Conservation (phyloP, 2,113 vertebrate genomes). For the Muntiacus reevesi region DNA sequence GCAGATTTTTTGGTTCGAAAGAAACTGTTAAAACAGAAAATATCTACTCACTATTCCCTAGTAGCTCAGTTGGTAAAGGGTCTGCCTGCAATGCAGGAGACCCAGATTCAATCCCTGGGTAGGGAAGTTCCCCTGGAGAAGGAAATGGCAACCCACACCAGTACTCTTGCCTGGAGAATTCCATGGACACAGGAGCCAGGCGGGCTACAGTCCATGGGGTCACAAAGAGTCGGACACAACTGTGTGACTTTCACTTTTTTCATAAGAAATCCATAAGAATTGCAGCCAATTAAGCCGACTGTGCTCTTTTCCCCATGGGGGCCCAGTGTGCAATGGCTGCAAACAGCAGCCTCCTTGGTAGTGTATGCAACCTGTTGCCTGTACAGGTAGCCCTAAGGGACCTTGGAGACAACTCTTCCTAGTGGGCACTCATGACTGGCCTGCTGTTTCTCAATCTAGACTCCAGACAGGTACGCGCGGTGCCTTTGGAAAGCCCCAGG, state of each 20-base stretch:
- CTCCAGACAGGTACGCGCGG: too few relatives aligned
- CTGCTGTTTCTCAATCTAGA: too few relatives aligned
- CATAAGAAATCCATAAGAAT: conserved; percentile 2
- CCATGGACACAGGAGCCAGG: not conserved
- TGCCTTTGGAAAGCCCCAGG: too few relatives aligned
- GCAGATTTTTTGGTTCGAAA: conserved; percentile 20
- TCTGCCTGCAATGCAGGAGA: not conserved
- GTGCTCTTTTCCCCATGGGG: too few relatives aligned
- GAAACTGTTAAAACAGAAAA: conserved; percentile 5
- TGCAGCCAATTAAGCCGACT: too few relatives aligned
- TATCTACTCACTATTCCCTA: not conserved
- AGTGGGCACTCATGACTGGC: too few relatives aligned
- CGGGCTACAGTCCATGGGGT: not conserved
- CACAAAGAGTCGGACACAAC: not conserved
- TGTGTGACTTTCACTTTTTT: not conserved
- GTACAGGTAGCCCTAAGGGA: too few relatives aligned
- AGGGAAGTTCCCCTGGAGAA: not conserved
- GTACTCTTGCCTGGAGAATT: not conserved
- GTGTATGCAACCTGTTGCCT: too few relatives aligned
- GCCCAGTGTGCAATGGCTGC: too few relatives aligned
- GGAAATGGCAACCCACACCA: not conserved
- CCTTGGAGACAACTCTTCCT: too few relatives aligned
- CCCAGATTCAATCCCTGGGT: not conserved
- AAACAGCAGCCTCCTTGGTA: too few relatives aligned
- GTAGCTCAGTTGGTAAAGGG: not conserved